phyloP scores from a whole-genome alignment of 2,888 invertebrate genomes.

The Spisula subtruncata region DNA sequence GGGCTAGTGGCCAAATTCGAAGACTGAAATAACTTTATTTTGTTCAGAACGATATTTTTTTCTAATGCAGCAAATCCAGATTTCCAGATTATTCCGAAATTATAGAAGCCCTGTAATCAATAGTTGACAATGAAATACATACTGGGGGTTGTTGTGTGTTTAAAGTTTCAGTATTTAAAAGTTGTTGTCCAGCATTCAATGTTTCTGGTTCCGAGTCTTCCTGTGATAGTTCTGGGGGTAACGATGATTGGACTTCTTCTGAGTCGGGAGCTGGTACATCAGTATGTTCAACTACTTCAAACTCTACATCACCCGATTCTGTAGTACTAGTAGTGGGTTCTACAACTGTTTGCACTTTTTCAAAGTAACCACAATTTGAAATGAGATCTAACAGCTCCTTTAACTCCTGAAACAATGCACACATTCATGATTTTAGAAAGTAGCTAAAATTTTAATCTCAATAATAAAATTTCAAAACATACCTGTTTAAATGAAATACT shows the following conservation, averaged over 20 bases:
- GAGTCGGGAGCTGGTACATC: constrained; percentile 74
- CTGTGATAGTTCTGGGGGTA: constrained; percentile 71
- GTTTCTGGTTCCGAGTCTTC: constrained; percentile 59
- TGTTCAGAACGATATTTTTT: no score
- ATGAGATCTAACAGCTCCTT: constrained; percentile 93
- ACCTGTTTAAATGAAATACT: no score
- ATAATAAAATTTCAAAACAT: no score
- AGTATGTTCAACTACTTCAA: constrained; percentile 70
- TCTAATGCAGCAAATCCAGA: no score
- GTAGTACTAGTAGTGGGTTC: constrained; percentile 66
- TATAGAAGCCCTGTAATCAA: no score
- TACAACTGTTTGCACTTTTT: constrained; percentile 88
- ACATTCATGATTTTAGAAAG: no score
- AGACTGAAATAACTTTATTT: no score
- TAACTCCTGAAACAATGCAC: constrained; percentile 89
- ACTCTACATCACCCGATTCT: constrained; percentile 68
- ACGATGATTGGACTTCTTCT: constrained; percentile 73
- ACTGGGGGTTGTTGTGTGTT: constrained; percentile 37
- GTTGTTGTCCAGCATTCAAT: constrained; percentile 45
- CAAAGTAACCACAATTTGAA: constrained; percentile 95
- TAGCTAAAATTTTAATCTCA: no score
- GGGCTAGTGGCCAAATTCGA: no score
- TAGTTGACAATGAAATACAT: not conserved
- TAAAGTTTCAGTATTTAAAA: constrained; percentile 36
- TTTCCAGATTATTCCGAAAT: no score